phyloP scores from a whole-genome alignment of 2,113 vertebrate species.

The Protobothrops mucrosquamatus region DNA sequence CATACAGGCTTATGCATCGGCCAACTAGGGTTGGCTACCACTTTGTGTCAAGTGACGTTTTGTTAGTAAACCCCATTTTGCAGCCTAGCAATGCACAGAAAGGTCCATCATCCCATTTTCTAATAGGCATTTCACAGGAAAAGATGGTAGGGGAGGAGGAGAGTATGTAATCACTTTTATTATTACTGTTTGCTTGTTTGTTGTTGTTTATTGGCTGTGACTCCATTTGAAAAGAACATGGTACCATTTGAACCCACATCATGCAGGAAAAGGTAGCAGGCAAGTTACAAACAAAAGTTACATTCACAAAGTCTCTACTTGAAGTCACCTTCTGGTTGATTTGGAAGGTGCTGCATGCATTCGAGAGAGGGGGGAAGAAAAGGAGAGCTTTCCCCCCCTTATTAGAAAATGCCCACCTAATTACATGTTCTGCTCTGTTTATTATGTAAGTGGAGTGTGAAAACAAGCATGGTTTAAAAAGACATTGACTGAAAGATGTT shows the following conservation, averaged over 20 bases:
- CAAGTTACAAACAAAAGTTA: slow-evolving; percentile 76
- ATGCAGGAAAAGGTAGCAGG: slow-evolving; percentile 87
- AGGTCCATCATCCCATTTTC: not conserved
- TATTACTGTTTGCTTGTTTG: slow-evolving; percentile 43
- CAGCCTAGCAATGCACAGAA: not conserved
- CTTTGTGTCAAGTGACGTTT: not conserved
- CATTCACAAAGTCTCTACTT: slow-evolving; percentile 73
- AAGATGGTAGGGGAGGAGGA: slow-evolving; percentile 43
- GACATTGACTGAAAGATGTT: slow-evolving; percentile 72
- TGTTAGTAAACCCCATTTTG: not conserved
- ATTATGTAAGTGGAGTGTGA: slow-evolving; percentile 45
- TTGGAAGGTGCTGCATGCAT: slow-evolving; percentile 77
- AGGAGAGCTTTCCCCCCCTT: slow-evolving; percentile 48
- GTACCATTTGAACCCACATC: slow-evolving; percentile 76
- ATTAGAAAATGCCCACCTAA: slow-evolving; percentile 70
- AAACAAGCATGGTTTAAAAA: slow-evolving; percentile 69
- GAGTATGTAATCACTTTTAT: slow-evolving; percentile 82
- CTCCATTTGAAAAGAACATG: slow-evolving; percentile 86
- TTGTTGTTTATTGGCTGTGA: slow-evolving; percentile 84
- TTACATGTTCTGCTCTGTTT: slow-evolving; percentile 56
- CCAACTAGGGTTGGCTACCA: not conserved
- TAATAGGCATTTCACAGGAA: slow-evolving; percentile 41
- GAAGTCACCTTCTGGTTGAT: slow-evolving; percentile 68
- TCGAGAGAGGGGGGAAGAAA: slow-evolving; percentile 67
- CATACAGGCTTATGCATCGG: not conserved